Percentiles rank a stretch among this genome's conserved stretches.
These are phyloP conservation scores for Hartigia nigra DNA, from an alignment of 2,888 invertebrate species.

Conservation along the genomic window DNA sequence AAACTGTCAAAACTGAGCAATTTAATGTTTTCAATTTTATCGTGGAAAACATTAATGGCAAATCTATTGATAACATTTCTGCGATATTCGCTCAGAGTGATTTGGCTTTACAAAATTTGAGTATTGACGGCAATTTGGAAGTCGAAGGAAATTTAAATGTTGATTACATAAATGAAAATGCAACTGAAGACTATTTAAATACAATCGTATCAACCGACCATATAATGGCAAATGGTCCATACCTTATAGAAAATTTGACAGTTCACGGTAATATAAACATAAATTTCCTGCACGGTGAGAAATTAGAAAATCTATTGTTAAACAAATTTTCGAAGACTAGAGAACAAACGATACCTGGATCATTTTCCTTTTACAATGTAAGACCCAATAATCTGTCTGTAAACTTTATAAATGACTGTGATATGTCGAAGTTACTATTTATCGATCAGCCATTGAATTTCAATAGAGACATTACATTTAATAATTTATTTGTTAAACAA, in stretches of 20 bases:
- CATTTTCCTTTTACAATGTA: slow-evolving; percentile 34
- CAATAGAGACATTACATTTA: slow-evolving; percentile 42
- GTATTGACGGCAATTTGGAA: slow-evolving; percentile 44
- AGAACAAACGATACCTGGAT: slow-evolving; percentile 37
- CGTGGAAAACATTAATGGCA: slow-evolving; percentile 27
- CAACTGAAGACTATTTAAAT: slow-evolving; percentile 34
- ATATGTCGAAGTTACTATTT: slow-evolving; percentile 38
- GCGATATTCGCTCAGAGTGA: slow-evolving; percentile 11
- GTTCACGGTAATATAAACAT: slow-evolving; percentile 38
- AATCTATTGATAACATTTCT: slow-evolving; percentile 24
- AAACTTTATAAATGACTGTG: slow-evolving; percentile 37
- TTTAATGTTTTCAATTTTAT: slow-evolving; percentile 22
- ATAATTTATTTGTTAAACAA: slow-evolving; percentile 37
- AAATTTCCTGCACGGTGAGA: slow-evolving; percentile 32
- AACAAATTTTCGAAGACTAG: slow-evolving; percentile 40
- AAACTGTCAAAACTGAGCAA: slow-evolving; percentile 12
- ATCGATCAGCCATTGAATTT: slow-evolving; percentile 41
- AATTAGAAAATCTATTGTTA: slow-evolving; percentile 33
- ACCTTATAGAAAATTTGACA: slow-evolving; percentile 34
- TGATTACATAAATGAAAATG: slow-evolving; percentile 33
- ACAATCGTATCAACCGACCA: slow-evolving; percentile 19
- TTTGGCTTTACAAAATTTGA: slow-evolving; percentile 24
- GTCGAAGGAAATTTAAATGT: slow-evolving; percentile 34
- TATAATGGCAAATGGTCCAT: slow-evolving; percentile 20
- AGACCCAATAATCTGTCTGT: slow-evolving; percentile 32